Percentiles rank a stretch among this genome's conserved stretches.
These are phyloP conservation scores for Nothura maculosa DNA, from an alignment of 2,797 vertebrate species.

Conservation along the genomic window DNA sequence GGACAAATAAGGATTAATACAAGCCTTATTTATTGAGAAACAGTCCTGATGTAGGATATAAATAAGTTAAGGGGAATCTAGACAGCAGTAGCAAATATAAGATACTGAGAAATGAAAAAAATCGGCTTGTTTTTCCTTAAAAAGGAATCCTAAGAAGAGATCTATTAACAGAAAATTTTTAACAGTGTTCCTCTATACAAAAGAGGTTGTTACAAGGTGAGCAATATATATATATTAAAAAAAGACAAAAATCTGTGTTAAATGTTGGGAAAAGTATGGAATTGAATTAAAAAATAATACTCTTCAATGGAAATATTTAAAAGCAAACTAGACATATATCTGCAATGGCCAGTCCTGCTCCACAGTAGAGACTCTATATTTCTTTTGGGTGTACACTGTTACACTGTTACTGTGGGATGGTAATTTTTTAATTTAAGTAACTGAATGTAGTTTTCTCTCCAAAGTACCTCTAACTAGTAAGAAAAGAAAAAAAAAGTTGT, in stretches of 20 bases:
- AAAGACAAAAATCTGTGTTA: not conserved
- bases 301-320: not conserved
- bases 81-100: not conserved
- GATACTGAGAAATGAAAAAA: not conserved
- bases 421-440: not conserved
- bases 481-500: not conserved
- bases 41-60: not conserved
- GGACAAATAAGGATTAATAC: not conserved
- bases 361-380: not conserved
- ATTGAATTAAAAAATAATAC: not conserved
- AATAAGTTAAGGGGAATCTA: not conserved
- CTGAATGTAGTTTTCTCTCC: not conserved
- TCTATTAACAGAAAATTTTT: not conserved
- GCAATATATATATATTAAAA: not conserved
- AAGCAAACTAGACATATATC: rapidly evolving
- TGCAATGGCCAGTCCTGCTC: not conserved
- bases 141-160: not conserved
- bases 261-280: not conserved
- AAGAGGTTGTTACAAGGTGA: not conserved
- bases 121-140: not conserved
- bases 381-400: rapidly evolving
- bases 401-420: not conserved
- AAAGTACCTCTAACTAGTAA: not conserved
- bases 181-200: not conserved
- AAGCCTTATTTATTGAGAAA: not conserved